phyloP scores from a whole-genome alignment of 2,888 invertebrate species.

The Pecten maximus region DNA sequence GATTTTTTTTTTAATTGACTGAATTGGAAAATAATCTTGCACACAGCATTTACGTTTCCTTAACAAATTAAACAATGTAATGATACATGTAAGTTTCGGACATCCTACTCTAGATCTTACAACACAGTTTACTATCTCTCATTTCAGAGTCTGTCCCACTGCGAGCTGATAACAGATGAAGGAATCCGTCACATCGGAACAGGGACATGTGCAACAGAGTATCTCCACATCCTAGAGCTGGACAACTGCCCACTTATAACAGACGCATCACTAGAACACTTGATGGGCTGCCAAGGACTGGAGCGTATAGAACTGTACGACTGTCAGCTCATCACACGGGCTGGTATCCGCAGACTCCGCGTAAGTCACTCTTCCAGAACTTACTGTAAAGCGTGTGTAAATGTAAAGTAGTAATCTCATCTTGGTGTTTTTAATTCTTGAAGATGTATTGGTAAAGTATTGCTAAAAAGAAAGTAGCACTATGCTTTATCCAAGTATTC shows the following conservation, averaged over 20 bases:
- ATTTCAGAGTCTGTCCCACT: constrained; percentile 96
- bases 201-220: constrained; percentile 96
- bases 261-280: constrained; percentile 96
- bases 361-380: constrained; percentile 86
- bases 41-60: no score
- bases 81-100: background rate
- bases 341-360: constrained; percentile 96
- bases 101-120: no score
- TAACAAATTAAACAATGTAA: no score
- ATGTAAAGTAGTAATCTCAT: no score
- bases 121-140: background rate
- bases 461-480: no score
- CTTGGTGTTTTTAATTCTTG: no score
- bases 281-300: constrained; percentile 96
- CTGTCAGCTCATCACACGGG: constrained; percentile 98
- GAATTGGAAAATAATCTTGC: no score
- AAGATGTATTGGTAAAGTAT: no score
- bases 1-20: no score
- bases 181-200: constrained; percentile 96
- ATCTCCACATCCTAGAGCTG: constrained; percentile 90
- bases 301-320: constrained; percentile 99
- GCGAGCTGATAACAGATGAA: constrained; percentile 98
- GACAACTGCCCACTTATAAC: constrained; percentile 99
- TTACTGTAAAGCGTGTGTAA: no score
- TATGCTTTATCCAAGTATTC: no score